Evolutionary conservation across 1,140 invertebrate species (phyloP), one percentile per base, ranked within the genome.

Genomic region (Ganaspis sp.): DNA sequence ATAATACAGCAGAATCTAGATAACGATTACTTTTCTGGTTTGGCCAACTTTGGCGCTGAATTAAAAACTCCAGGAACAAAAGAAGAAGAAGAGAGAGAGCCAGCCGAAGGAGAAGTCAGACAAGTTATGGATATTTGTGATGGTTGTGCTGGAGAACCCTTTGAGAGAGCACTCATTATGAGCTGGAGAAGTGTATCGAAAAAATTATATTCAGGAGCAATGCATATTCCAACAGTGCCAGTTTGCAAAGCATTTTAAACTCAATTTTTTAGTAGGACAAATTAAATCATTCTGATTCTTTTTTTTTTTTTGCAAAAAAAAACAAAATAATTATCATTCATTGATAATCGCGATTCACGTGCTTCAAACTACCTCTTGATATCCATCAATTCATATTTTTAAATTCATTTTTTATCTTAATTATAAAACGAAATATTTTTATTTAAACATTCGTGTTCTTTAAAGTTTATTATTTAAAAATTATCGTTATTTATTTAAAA

Each of bases 81-180:
- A 85, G 90, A 93, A 49, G 93, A 95, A 37, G 95, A 95, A 81
- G 29, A 3, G 29, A 92, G 94, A n/a, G 95, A 96, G 80, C 95
- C 95, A 0, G 96, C 96, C 0, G 95, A 96, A 86, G 95, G 93
- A 21, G 96, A 97, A 87, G 95, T 96, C 0, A 94, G 92, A 77
- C 93, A 94, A 1, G 94, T 96, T 1, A 95, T 96, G 94, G 92
- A 94, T 80, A 89, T 96, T 1, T 97, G 96, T 86, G 93, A 93
- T 53, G 95, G 93, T 3, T 96, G 95, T 78, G 90, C 93, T 11
- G 84, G 91, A 0, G 96, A 96, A 83, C 95, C 96, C 0, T 96
- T 96, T 90, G 93, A 93, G 34, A 95, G 95, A 80, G 96, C 95
- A 0, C 90, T 95, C 0, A 91, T 96, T 2, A 92, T 97, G 17